phyloP scores from a whole-genome alignment of 1,140 invertebrate species.

The Lordiphosa collinella region DNA sequence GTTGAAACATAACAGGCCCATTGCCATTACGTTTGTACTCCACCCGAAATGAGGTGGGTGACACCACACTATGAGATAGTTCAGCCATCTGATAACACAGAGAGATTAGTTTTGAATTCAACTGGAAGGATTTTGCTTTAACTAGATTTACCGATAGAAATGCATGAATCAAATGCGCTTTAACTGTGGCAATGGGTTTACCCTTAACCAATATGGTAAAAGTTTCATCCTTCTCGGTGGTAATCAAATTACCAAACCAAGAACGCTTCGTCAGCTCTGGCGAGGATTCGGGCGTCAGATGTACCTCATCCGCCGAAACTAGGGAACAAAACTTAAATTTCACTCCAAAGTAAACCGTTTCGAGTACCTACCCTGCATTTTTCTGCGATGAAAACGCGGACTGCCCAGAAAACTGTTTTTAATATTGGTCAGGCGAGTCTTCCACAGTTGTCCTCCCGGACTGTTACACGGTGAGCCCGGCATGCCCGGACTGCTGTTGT shows the following conservation, averaged over 20 bases:
- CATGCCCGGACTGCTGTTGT: slow-evolving; percentile 69
- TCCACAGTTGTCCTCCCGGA: slow-evolving; percentile 91
- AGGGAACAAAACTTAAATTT: not conserved
- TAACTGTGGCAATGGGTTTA: slow-evolving; percentile 96
- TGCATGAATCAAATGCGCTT: slow-evolving; percentile 98
- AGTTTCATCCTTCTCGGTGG: slow-evolving; percentile 97
- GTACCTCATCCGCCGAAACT: slow-evolving; percentile 90
- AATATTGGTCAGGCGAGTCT: slow-evolving; percentile 96
- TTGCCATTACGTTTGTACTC: slow-evolving; percentile 97
- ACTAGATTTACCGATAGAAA: slow-evolving; percentile 92
- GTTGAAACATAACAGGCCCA: slow-evolving; percentile 96
- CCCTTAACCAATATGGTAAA: slow-evolving; percentile 97
- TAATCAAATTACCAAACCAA: slow-evolving; percentile 98
- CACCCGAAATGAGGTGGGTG: slow-evolving; percentile 97
- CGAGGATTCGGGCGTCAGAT: slow-evolving; percentile 97
- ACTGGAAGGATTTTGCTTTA: no score
- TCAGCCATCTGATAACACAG: slow-evolving; percentile 92
- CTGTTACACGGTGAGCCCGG: slow-evolving; percentile 80
- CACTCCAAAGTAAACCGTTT: no score
- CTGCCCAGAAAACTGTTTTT: slow-evolving; percentile 99
- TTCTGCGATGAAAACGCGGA: slow-evolving; percentile 97
- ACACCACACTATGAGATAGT: slow-evolving; percentile 98
- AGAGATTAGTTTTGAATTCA: not conserved
- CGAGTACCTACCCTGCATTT: slow-evolving; percentile 89
- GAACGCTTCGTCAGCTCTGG: slow-evolving; percentile 97